Conservation (phyloP, 2,797 vertebrate species). For the Picus viridis region DNA sequence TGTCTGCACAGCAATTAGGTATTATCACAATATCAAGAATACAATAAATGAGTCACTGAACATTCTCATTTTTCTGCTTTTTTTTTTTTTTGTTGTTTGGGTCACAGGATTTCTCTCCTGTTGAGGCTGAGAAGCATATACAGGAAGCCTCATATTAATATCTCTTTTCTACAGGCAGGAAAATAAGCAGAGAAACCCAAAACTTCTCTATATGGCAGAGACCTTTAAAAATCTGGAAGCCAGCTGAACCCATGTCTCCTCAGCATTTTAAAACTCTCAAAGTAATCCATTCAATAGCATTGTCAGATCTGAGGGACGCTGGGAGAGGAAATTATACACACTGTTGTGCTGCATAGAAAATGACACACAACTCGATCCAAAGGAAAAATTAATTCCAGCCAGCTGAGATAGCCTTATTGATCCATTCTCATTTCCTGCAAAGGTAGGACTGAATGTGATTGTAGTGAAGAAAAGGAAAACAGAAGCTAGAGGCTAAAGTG, state of each 20-base stretch:
- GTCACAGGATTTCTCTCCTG: neutral
- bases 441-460: neutral
- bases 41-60: neutral
- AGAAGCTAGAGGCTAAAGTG: slow-evolving; percentile 11
- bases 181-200: neutral
- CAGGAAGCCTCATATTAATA: neutral
- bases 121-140: neutral
- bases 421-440: slow-evolving; percentile 43
- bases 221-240: neutral
- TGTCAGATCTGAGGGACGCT: neutral
- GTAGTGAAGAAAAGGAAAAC: neutral
- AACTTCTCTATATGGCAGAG: neutral
- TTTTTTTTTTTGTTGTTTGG: neutral
- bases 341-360: slow-evolving; percentile 21
- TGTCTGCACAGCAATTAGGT: neutral
- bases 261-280: neutral
- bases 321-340: slow-evolving; percentile 28
- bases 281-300: neutral
- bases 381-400: slow-evolving; percentile 43
- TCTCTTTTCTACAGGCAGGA: neutral
- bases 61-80: neutral
- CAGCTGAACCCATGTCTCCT: neutral
- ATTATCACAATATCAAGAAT: neutral
- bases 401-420: slow-evolving; percentile 31
- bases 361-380: neutral